Evolutionary conservation across 2,888 invertebrate species (phyloP).

Genomic region (Harpagoxenus sublaevis): DNA sequence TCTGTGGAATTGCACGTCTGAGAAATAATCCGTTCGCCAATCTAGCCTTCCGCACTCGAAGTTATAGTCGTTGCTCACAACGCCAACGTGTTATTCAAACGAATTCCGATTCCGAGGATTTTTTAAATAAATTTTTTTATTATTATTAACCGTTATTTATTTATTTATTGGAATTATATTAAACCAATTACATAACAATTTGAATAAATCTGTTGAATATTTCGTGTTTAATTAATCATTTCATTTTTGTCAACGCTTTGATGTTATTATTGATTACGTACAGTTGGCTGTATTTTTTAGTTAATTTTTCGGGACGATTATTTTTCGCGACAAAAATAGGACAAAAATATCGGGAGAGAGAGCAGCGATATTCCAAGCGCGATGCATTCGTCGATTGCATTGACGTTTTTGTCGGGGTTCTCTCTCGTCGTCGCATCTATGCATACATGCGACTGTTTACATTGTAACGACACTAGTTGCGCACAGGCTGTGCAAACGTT

Average conservation of each 20-base stretch:
- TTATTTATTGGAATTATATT: slow-evolving; percentile 1
- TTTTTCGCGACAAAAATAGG: not conserved
- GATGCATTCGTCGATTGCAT: slow-evolving; percentile 35
- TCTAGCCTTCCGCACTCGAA: not conserved
- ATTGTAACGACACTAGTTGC: slow-evolving; percentile 50
- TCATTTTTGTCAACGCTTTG: not conserved
- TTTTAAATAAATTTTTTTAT: not conserved
- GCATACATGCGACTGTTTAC: slow-evolving; percentile 44
- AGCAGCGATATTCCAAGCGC: not conserved
- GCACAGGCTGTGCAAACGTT: slow-evolving; percentile 38
- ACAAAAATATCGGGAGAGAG: not conserved
- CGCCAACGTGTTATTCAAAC: not conserved
- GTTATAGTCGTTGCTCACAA: not conserved
- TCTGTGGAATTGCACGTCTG: slow-evolving; percentile 40
- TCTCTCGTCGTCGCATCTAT: not conserved
- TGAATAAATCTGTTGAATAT: not conserved
- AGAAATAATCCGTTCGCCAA: slow-evolving; percentile 23
- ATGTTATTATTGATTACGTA: not conserved
- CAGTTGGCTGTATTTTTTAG: not conserved
- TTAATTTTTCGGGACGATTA: not conserved
- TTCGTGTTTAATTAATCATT: not conserved
- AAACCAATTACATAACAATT: not conserved
- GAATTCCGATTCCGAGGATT: not conserved
- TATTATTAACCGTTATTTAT: not conserved
- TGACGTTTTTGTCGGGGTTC: slow-evolving; percentile 37